Conservation (phyloP, 2,888 invertebrate genomes). For the Morpho helenor region DNA sequence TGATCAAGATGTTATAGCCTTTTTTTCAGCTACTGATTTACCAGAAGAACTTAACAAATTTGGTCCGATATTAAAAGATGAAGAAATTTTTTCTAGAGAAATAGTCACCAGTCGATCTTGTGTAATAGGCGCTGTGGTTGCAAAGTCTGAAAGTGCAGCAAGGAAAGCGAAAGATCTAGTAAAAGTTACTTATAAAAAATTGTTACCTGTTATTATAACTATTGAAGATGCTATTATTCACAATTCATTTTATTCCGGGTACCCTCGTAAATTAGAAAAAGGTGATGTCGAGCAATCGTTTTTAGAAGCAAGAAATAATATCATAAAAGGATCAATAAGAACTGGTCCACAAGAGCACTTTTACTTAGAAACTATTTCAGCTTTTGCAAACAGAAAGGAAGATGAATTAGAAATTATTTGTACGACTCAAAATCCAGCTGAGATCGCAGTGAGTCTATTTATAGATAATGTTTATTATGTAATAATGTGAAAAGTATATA, state of each 20-base stretch:
- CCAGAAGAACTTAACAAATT: conserved; percentile 80
- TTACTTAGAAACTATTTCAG: conserved; percentile 89
- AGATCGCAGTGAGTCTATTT: conserved; percentile 78
- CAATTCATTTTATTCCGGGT: conserved; percentile 81
- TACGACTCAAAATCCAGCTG: conserved; percentile 89
- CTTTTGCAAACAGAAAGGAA: conserved; percentile 83
- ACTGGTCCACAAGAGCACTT: conserved; percentile 94
- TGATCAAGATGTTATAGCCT: conserved; percentile 87
- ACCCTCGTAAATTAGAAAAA: conserved; percentile 74
- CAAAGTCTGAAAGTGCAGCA: conserved; percentile 86
- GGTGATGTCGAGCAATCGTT: conserved; percentile 85
- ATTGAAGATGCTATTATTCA: conserved; percentile 91
- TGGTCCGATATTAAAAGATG: conserved; percentile 88
- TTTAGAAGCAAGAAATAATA: conserved; percentile 77
- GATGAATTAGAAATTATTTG: conserved; percentile 91
- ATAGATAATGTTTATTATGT: not conserved
- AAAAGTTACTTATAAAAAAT: conserved; percentile 86
- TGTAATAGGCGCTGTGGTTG: conserved; percentile 88
- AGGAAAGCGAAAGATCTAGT: conserved; percentile 89
- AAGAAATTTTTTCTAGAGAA: conserved; percentile 88
- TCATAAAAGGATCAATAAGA: conserved; percentile 83
- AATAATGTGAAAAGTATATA: not conserved
- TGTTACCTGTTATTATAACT: conserved; percentile 88
- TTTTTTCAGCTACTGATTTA: conserved; percentile 87
- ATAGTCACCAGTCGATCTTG: conserved; percentile 89